phyloP scores from a whole-genome alignment of 1,140 invertebrate species.

The Penaeus indicus region DNA sequence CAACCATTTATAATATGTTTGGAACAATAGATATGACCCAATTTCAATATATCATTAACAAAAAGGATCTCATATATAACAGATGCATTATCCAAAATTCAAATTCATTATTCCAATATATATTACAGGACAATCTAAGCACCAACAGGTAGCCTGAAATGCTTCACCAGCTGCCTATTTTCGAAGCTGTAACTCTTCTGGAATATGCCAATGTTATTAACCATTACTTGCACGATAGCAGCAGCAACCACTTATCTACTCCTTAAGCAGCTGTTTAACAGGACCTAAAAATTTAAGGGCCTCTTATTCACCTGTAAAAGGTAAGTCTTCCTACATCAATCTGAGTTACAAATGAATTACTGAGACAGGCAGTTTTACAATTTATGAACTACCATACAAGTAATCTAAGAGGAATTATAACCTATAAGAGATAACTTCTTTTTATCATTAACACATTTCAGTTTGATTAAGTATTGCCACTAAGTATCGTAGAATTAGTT shows the following conservation, averaged over 20 bases:
- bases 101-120: conserved; percentile 51
- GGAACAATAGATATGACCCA: conserved; percentile 39
- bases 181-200: neutral
- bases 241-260: conserved; percentile 16
- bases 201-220: neutral
- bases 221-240: neutral
- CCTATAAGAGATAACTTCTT: conserved; percentile 17
- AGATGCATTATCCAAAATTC: conserved; percentile 40
- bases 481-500: conserved; percentile 33
- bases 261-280: neutral
- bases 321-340: neutral
- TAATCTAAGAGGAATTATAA: conserved; percentile 38
- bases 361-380: too few species aligned
- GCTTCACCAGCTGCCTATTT: conserved; percentile 56
- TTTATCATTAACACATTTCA: conserved; percentile 36
- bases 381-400: conserved; percentile 32
- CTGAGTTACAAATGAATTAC: too few species aligned
- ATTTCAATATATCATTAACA: conserved; percentile 47
- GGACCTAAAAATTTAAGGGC: conserved; percentile 20
- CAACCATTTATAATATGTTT: conserved; percentile 20
- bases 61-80: conserved; percentile 41
- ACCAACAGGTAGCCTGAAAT: conserved; percentile 57
- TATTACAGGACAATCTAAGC: conserved; percentile 54
- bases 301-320: conserved; percentile 26
- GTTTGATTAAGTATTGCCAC: conserved; percentile 54